Base-by-base conservation (phyloP, 2,797 vertebrate species). In the Centropyge bicolor region DNA sequence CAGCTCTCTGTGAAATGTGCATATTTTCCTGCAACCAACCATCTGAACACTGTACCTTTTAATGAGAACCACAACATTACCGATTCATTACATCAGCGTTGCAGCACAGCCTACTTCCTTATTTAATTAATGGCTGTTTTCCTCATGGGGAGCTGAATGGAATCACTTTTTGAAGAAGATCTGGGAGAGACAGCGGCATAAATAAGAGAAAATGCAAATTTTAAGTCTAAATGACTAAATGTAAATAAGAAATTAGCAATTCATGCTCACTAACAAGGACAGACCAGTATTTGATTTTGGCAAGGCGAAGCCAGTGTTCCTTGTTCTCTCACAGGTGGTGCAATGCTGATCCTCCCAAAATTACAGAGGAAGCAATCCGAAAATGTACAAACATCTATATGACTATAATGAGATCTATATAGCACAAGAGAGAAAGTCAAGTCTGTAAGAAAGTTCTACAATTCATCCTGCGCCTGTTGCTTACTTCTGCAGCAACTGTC, bases 171-270 rank as follows among this genome's bases (percentile, higher is more conserved):
- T 84, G 76, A 87, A 87, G 78, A 88, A 87, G 88, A 88, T 89
- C 76, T 76, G 83, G 74, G 59, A 69, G 74, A 83, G 80, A 89
- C 74, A 19, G 84, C 22, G 1, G 85, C 82, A 83, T 89, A 84
- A 90, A 93, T 80, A 85, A 89, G 79, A 80, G 67, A 31, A 86
- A 88, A 93, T 93, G 91, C 90, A 35, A 89, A 93, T 94, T 88
- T 88, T 76, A 80, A 77, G 79, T 86, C 75, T 64, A 90, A 93
- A 91, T 88, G 83, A 90, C 78, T 88, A 87, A 92, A 90, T 92
- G 87, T 91, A 89, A 93, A 90, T 90, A 89, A 80, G 80, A 77
- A 43, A 93, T 93, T 92, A 81, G 87, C 82, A 93, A 89, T 92
- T 92, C 89, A 81, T 81, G 85, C 72, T 78, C 41, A 45, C 84